Evolutionary conservation across 2,113 vertebrate genomes (phyloP), one percentile per base, ranked within the genome.

Genomic region (Girardinichthys multiradiatus): DNA sequence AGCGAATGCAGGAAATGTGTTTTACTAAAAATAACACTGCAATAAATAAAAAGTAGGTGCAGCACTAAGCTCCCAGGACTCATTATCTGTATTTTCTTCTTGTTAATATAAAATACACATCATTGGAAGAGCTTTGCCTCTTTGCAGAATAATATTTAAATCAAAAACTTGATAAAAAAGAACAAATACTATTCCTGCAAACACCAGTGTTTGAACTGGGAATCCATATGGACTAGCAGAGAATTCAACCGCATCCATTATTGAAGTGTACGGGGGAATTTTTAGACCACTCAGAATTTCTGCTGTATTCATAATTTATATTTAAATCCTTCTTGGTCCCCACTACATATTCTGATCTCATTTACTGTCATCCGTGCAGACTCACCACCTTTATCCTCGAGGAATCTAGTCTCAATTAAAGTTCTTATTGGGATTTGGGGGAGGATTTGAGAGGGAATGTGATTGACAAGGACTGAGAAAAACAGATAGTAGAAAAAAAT

Each of bases 241-340:
- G 95, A 93, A 91, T 95, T 95, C 94, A 95, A 94, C 86, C 86
- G 74, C 93, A 97, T 98, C 94, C 95, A 97, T 98, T 96, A 98
- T 97, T 97, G 92, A 98, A 97, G 93, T 82, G 74, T 90, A 91
- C 94, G 86, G 91, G 89, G 93, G 95, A 94, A 94, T 93, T 92
- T 96, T 95, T 94, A 94, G 94, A 95, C 92, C 93, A 90, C 93
- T 92, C 79, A 17, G 89, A 94, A 94, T 93, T 93, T 92, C 87
- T 92, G 84, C 84, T 73, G 67, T 84, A 95, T 96, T 94, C 91
- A 96, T 97, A 96, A 98, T 97, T 97, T 94, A 97, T 97, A 94
- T 93, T 90, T 94, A 92, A 89, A 93, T 94, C 93, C 92, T 87
- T 86, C 94, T 61, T 6, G 74, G 84, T 92, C 88, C 82, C 80